A percentile compares a stretch with the other conserved stretches of the same genome.
Conservation (phyloP, 92 coral and sea anemone species). For the Zoanthus sansibaricus region DNA sequence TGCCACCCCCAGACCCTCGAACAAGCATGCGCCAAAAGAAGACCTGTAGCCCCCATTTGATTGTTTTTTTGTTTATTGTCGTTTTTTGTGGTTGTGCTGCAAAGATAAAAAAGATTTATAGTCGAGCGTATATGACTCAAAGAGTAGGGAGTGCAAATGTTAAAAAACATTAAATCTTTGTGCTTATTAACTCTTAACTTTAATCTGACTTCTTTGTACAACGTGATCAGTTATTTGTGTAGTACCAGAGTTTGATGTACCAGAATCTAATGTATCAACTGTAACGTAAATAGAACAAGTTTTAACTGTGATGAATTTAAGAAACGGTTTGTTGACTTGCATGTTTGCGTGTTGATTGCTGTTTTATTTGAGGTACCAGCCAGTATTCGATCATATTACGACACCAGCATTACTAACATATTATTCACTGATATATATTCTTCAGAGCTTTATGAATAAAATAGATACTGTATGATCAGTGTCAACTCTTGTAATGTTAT, state of each 20-base stretch:
- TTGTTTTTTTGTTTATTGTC: not conserved
- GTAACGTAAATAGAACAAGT: not conserved
- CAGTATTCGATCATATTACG: not conserved
- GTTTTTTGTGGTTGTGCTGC: not conserved
- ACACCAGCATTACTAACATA: not conserved
- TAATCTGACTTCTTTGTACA: not conserved
- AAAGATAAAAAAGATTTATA: not conserved
- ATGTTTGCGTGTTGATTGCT: not conserved
- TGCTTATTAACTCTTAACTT: not conserved
- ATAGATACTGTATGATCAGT: not conserved
- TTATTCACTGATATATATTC: not conserved
- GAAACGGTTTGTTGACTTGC: not conserved
- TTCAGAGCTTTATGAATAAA: not conserved
- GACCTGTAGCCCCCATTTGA: conserved; percentile 7
- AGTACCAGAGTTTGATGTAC: not conserved
- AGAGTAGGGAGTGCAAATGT: too few relatives aligned
- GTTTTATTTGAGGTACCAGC: not conserved
- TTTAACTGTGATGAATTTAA: not conserved
- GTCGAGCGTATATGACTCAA: not conserved
- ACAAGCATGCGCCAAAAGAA: conserved; percentile 24
- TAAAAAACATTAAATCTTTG: not conserved
- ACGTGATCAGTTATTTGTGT: not conserved
- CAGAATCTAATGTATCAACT: not conserved
- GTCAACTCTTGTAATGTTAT: not conserved
- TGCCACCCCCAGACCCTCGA: conserved; percentile 37